Conservation (phyloP, 1,140 invertebrate species). For the Leucophenga varia region DNA sequence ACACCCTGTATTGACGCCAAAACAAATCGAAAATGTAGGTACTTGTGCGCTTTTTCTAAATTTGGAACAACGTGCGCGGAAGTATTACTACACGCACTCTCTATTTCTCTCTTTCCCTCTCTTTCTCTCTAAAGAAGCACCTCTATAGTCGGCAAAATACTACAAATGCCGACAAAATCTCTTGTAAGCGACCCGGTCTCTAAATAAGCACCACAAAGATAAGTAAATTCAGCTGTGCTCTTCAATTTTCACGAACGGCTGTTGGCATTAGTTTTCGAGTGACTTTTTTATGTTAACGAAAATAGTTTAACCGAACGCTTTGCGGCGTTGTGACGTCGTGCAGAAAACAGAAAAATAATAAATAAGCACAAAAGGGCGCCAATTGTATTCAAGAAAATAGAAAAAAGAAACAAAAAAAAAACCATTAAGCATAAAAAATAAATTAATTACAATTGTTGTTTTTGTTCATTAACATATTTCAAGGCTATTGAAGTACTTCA, state of each 20-base stretch:
- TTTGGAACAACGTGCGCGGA: conserved; percentile 40
- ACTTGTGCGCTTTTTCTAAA: conserved; percentile 25
- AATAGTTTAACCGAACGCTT: conserved; percentile 45
- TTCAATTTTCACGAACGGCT: conserved; percentile 44
- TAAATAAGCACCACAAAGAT: no score
- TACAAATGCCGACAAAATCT: no score
- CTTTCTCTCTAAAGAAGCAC: no score
- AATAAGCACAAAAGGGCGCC: neutral
- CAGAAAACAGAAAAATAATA: neutral
- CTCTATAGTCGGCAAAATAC: no score
- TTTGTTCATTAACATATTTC: conserved; percentile 12
- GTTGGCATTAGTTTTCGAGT: conserved; percentile 31
- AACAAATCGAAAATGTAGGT: no score
- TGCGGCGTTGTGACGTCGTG: conserved; percentile 29
- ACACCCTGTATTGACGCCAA: conserved; percentile 42
- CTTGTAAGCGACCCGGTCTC: no score
- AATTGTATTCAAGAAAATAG: neutral
- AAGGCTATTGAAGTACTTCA: neutral
- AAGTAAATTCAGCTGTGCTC: conserved; percentile 3
- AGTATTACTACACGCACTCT: no score
- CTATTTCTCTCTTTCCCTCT: no score
- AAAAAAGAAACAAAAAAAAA: conserved; percentile 10
- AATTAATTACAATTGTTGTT: neutral
- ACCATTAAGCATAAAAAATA: conserved; percentile 24
- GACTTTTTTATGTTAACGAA: conserved; percentile 23